phyloP scores from a whole-genome alignment of 2,113 vertebrate genomes.

The Xiphias gladius region DNA sequence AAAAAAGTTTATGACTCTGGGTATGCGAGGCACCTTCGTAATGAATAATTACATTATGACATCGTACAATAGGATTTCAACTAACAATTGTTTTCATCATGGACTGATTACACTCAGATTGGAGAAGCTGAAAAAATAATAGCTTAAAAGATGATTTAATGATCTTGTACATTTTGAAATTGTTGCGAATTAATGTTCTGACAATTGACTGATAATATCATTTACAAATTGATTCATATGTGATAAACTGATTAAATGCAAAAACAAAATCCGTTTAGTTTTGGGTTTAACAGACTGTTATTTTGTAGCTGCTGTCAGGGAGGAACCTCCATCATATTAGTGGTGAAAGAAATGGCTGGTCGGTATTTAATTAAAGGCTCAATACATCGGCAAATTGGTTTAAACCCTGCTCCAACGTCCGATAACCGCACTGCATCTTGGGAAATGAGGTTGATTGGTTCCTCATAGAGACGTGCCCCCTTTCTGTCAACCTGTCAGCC shows the following conservation, averaged over 20 bases:
- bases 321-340: constrained; percentile 2
- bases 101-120: background rate
- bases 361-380: constrained; percentile 17
- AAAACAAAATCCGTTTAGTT: background rate
- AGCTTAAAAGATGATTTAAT: background rate
- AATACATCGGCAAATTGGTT: background rate
- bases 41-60: background rate
- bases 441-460: background rate
- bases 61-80: background rate
- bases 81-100: background rate
- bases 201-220: background rate
- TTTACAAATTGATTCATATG: background rate
- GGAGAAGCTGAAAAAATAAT: background rate
- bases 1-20: too few species aligned
- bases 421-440: constrained; percentile 2
- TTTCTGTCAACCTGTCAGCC: constrained; percentile 2
- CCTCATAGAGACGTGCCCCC: background rate
- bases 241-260: background rate
- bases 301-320: background rate
- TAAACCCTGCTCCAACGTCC: background rate
- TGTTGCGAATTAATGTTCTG: too few species aligned
- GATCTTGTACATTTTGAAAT: background rate
- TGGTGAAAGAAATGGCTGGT: background rate
- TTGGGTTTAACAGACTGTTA: background rate
- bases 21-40: background rate